Conservation (phyloP, 2,113 vertebrate species). For the Amazona guildingii region DNA sequence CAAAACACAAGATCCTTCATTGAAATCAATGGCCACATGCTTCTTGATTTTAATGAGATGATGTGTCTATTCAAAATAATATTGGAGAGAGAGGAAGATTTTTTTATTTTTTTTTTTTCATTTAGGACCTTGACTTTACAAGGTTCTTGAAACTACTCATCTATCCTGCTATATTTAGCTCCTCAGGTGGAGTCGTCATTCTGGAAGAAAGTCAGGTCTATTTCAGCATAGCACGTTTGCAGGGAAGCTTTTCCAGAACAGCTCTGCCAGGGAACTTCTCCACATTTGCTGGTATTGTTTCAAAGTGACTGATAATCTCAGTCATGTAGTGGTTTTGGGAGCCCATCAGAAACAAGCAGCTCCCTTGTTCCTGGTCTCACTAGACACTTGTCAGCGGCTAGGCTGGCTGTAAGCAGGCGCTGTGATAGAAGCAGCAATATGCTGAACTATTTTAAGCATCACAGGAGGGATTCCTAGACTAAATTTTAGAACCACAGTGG, state of each 20-base stretch:
- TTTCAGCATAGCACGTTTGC: not conserved
- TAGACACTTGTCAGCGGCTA: not conserved
- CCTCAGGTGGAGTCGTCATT: not conserved
- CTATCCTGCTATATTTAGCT: not conserved
- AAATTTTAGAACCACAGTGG: not conserved
- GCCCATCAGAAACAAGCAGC: not conserved
- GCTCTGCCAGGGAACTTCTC: not conserved
- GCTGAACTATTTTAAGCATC: not conserved
- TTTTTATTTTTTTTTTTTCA: not conserved
- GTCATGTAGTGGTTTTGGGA: not conserved
- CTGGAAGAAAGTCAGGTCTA: not conserved
- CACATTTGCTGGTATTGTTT: not conserved
- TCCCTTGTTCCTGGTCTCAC: not conserved
- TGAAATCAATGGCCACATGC: not conserved
- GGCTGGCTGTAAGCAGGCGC: not conserved
- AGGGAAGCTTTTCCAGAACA: not conserved
- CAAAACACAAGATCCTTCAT: not conserved
- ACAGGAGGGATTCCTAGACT: not conserved
- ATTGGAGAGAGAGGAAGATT: not conserved
- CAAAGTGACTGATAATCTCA: not conserved
- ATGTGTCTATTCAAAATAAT: not conserved
- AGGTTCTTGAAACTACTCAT: not conserved
- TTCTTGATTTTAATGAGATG: not conserved
- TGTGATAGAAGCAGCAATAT: not conserved
- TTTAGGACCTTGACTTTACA: not conserved